Evolutionary conservation across 2,797 vertebrate species (phyloP), one percentile per base, ranked within the genome.

Genomic region (Chiloscyllium punctatum): DNA sequence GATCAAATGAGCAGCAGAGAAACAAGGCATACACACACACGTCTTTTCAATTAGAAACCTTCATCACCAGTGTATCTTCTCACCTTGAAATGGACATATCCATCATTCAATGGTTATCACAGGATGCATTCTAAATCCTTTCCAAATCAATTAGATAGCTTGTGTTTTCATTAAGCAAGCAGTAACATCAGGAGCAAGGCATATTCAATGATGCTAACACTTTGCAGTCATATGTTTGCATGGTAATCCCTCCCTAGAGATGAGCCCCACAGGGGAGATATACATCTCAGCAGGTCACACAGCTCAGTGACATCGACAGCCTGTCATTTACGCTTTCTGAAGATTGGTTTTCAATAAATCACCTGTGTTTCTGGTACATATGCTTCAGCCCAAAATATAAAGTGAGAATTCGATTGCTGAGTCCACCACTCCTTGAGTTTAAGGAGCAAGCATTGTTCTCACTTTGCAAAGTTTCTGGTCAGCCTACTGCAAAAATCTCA

Each of bases 141-240:
- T 91, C 88, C 62, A 91, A 91, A 91, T 8, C 62, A 91, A 91
- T n/a, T 91, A 66, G 62, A 57, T 57, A 68, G 51, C 33, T 91
- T 66, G 88, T 16, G 16, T 68, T 68, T 68, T 91, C 88, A 62
- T 62, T 13, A 77, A 62, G 21, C 62, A n/a, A n/a, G 66, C 33
- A 91, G 7, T 21, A n/a, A 18, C 4, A 91, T 68, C 30, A 91
- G 1, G 16, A 88, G 33, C 53, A n/a, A n/a, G 16, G 8, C 42
- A 91, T 33, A 91, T 37, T 62, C 88, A 66, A 33, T 25, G 2
- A 25, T 27, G 7, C 68, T 91, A 23, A 91, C n/a, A 33, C 90
- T 62, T n/a, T 16, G 5, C 18, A 91, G 72, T 91, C 57, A n/a
- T 91, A n/a, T 9, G 16, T 18, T 91, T 68, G 62, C 62, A 37